A percentile compares a stretch with the other conserved stretches of the same genome.
Evolutionary conservation across 1,140 invertebrate species (phyloP).

Genomic region (Hyles euphorbiae): DNA sequence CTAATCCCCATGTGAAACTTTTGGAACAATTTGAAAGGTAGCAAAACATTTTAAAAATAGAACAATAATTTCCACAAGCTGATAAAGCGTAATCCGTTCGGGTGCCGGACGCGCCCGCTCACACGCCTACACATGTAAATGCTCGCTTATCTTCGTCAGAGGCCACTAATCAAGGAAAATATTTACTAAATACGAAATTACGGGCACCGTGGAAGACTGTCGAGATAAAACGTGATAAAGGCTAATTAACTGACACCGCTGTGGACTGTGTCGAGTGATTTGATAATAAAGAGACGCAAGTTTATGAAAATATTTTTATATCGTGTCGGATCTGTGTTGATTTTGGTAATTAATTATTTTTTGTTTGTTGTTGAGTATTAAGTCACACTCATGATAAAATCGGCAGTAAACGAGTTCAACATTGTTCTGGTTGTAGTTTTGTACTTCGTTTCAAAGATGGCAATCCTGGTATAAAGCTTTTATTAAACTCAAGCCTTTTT

Average conservation of each 20-base stretch:
- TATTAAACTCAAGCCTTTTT: no score
- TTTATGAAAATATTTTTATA: neutral
- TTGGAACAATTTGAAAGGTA: no score
- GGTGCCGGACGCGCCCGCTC: constrained; percentile 8
- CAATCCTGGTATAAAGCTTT: no score
- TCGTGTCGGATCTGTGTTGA: no score
- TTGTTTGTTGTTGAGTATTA: no score
- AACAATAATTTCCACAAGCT: neutral
- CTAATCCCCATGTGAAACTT: no score
- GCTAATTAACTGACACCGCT: constrained; percentile 51
- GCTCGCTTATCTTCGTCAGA: constrained; percentile 31
- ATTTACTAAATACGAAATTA: constrained; percentile 61
- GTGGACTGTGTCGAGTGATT: constrained; percentile 22
- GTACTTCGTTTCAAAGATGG: no score
- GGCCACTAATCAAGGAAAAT: constrained; percentile 55
- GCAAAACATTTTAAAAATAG: no score
- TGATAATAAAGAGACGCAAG: constrained; percentile 7
- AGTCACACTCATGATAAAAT: no score
- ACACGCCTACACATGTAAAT: constrained; percentile 32
- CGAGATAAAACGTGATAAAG: constrained; percentile 55
- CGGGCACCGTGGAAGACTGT: constrained; percentile 36
- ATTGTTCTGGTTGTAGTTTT: no score
- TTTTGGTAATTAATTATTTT: no score
- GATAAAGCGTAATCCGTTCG: constrained; percentile 6
- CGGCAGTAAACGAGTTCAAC: no score